Base-by-base conservation (phyloP, 2,888 invertebrate species). In the Nematopogon swammerdamellus region DNA sequence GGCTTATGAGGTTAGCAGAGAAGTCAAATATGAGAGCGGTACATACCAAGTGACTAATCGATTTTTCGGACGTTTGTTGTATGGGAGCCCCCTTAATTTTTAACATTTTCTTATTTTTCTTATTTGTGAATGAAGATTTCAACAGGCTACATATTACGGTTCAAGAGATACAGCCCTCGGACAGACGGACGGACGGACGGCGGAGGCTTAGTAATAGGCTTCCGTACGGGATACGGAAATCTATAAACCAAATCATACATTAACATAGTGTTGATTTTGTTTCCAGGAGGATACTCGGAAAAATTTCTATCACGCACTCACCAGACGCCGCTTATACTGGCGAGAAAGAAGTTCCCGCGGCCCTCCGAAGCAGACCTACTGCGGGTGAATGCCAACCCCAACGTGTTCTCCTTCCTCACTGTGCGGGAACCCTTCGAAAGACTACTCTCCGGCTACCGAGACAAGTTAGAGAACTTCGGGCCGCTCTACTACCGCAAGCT, bases 351-450 rank as follows among this genome's bases (percentile, higher is more conserved):
- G 58, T 89, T 87, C 60, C 87, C 87, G 3, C 75, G 88, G 16
- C 87, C 88, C 8, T 83, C 83, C 47, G 72, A 83, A 46, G 79
- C 82, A 45, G 86, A 87, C 62, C 66, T 88, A 45, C 59, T 58
- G 53, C 82, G 85, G 55, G 85, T 87, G 52, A 75, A 84, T 10
- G 70, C 62, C 52, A 69, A 84, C 36, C 81, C 83, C 2, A 83
- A 82, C 18, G 85, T 87, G 3, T 65, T 87, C 53, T 85, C 88
- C 46, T 83, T 89, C 55, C 65, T 89, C 47, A 84, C 87, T 19
- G 88, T 88, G 2, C 81, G 89, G 44, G 88, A 89, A 65, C 89
- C 89, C 1, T 87, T 89, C 59, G 88, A 88, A 57, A 76, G 89
- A 52, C 69, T 89, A 30, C 72, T 89, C 46, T 88, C 88, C 47